These are phyloP conservation scores for Xanthia icteritia DNA, from an alignment of 2,888 invertebrate species.

Conservation along the genomic window DNA sequence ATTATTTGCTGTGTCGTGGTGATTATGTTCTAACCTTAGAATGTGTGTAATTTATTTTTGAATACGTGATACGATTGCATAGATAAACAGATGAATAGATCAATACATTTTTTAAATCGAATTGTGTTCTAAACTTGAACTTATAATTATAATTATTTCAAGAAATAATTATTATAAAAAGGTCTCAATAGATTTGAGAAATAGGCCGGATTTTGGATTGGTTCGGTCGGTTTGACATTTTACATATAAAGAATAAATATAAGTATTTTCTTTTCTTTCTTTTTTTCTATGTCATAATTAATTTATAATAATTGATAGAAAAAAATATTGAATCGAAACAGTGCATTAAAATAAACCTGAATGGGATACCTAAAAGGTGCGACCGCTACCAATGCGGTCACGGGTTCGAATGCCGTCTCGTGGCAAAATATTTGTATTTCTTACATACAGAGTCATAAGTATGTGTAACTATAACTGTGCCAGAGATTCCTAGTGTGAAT, in stretches of 20 bases:
- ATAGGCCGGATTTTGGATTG: not conserved
- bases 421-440: slow-evolving; percentile 44
- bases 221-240: no score
- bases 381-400: slow-evolving; percentile 1
- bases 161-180: not conserved
- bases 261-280: no score
- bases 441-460: not conserved
- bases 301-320: not conserved
- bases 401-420: slow-evolving; percentile 22
- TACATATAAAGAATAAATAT: no score
- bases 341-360: not conserved
- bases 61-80: not conserved
- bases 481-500: slow-evolving; percentile 25
- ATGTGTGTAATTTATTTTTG: slow-evolving; percentile 20
- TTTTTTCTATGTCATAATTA: not conserved
- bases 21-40: slow-evolving; percentile 37
- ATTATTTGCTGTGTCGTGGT: slow-evolving; percentile 43
- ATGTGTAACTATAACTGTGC: slow-evolving; percentile 5
- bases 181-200: not conserved
- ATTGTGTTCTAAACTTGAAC: not conserved
- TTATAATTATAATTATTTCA: not conserved
- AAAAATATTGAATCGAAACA: not conserved
- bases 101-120: not conserved
- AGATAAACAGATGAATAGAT: not conserved
- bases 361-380: not conserved